phyloP scores from a whole-genome alignment of 2,113 vertebrate species.

The Mobula birostris region DNA sequence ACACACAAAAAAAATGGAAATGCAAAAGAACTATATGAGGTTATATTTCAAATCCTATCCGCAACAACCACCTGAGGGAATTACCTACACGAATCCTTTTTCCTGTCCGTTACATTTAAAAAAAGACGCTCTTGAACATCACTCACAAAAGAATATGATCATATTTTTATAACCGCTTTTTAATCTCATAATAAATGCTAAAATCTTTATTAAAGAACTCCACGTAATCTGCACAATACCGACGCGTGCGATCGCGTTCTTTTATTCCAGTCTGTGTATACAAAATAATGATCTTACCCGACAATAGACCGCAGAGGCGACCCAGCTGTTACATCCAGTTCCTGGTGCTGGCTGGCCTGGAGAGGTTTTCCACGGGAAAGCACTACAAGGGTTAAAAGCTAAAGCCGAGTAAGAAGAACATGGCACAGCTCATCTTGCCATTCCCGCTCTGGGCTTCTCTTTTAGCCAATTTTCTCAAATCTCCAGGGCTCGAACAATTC shows the following conservation, averaged over 20 bases:
- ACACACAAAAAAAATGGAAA: not conserved
- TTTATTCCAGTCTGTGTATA: not conserved
- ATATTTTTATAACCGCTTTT: not conserved
- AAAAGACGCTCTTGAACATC: not conserved
- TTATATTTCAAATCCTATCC: not conserved
- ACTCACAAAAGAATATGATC: not conserved
- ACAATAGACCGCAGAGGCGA: not conserved
- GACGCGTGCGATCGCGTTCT: not conserved
- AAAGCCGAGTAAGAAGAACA: constrained; percentile 25
- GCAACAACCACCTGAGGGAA: not conserved
- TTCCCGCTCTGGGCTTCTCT: not conserved
- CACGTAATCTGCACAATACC: not conserved
- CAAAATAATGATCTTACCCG: not conserved
- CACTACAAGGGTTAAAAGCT: not conserved
- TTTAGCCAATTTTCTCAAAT: not conserved
- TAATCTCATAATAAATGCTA: not conserved
- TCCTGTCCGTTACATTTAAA: not conserved
- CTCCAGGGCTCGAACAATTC: not conserved
- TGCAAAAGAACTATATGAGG: not conserved
- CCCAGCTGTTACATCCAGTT: constrained; percentile 13
- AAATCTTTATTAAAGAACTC: not conserved
- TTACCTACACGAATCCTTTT: not conserved
- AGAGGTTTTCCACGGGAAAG: not conserved
- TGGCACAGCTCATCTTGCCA: constrained; percentile 21
- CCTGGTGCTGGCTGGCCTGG: not conserved